Percentiles rank a stretch among this genome's conserved stretches.
phyloP scores from a whole-genome alignment of 2,888 invertebrate genomes.

The Catocala sponsa region DNA sequence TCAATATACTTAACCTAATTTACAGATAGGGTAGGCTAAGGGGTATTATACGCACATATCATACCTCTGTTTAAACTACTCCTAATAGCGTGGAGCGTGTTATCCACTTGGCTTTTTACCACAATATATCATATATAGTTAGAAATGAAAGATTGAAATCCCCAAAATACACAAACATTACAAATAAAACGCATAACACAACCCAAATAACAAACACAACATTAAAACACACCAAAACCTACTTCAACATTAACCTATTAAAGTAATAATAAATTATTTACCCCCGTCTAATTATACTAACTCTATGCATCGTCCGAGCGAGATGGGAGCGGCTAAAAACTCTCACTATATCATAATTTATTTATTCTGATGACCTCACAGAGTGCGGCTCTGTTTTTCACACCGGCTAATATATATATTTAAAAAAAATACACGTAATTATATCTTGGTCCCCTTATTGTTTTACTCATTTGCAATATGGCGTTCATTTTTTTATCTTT shows the following conservation, averaged over 20 bases:
- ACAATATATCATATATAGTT: too few species aligned
- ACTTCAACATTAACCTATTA: constrained; percentile 1
- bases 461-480: constrained; percentile 83
- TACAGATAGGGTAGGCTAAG: too few species aligned
- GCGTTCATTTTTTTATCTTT: constrained; percentile 77
- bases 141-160: too few species aligned
- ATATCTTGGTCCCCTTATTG: constrained; percentile 52
- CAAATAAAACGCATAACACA: too few species aligned
- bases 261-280: constrained; percentile 5
- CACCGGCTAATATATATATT: constrained; percentile 70
- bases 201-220: neutral
- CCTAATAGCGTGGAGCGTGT: too few species aligned
- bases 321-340: constrained; percentile 71
- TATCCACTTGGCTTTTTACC: too few species aligned
- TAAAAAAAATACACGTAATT: constrained; percentile 67
- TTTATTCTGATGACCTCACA: constrained; percentile 83
- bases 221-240: neutral
- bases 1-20: too few species aligned
- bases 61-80: too few species aligned
- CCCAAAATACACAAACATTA: too few species aligned
- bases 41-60: too few species aligned
- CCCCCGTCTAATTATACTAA: constrained; percentile 50
- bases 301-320: constrained; percentile 61
- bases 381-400: constrained; percentile 74
- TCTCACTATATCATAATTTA: constrained; percentile 87